phyloP scores from a whole-genome alignment of 1,140 invertebrate genomes.

The Panagrolaimus sp. region DNA sequence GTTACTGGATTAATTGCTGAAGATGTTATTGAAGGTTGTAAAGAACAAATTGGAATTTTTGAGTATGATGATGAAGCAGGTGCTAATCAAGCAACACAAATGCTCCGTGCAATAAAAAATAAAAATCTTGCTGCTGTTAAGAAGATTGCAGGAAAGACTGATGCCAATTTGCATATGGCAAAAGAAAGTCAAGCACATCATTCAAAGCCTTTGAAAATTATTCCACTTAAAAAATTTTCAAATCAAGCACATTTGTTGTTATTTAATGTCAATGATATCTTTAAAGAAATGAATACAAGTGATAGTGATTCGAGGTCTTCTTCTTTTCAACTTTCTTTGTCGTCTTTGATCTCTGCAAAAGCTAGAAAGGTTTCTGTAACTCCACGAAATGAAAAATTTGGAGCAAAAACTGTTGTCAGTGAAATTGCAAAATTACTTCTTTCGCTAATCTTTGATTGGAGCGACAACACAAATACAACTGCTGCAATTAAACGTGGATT shows the following conservation, averaged over 20 bases:
- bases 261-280: conserved; percentile 94
- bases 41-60: conserved; percentile 71
- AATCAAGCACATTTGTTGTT: conserved; percentile 92
- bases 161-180: conserved; percentile 16
- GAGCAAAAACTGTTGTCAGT: too few relatives aligned
- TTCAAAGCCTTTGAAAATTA: conserved; percentile 77
- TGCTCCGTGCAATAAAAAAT: conserved; percentile 59
- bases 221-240: conserved; percentile 83
- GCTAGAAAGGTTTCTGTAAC: too few relatives aligned
- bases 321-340: conserved; percentile 26
- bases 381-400: too few relatives aligned
- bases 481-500: too few relatives aligned
- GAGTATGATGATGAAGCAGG: conserved; percentile 64
- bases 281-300: conserved; percentile 63
- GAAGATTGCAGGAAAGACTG: conserved; percentile 65
- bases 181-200: conserved; percentile 47
- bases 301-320: conserved; percentile 25
- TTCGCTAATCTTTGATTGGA: too few relatives aligned
- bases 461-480: too few relatives aligned
- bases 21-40: conserved; percentile 91
- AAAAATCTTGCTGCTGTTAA: conserved; percentile 60
- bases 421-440: too few relatives aligned
- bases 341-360: conserved; percentile 20
- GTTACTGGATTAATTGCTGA: conserved; percentile 88
- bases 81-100: conserved; percentile 79